These are phyloP conservation scores for Gorsachius magnificus DNA, from an alignment of 2,797 vertebrate genomes.

Conservation along the genomic window DNA sequence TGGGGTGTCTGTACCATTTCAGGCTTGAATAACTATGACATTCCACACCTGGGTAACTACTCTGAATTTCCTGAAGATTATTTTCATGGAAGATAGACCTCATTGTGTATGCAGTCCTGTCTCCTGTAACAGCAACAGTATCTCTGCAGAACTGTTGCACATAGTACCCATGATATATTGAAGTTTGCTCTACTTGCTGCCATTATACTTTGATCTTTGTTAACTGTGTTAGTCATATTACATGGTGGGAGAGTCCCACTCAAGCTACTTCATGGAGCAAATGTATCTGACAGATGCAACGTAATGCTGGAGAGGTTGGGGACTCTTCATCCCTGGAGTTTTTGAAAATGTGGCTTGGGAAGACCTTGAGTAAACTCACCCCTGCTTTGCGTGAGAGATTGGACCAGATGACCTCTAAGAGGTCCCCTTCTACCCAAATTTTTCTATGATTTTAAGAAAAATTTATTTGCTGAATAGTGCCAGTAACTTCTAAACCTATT, in stretches of 20 bases:
- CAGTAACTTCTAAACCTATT: not conserved
- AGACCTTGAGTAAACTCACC: not conserved
- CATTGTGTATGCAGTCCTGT: not conserved
- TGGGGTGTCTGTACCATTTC: not conserved
- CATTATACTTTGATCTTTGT: not conserved
- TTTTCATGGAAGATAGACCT: not conserved
- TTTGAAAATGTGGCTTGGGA: not conserved
- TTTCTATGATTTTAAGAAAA: not conserved
- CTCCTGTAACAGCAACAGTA: not conserved
- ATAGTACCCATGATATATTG: not conserved
- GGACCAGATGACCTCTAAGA: not conserved
- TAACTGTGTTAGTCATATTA: not conserved
- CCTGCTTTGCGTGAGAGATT: not conserved
- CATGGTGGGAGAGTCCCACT: accelerated
- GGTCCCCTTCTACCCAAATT: not conserved
- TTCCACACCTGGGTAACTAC: not conserved
- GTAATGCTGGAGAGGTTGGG: accelerated
- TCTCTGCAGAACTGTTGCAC: not conserved
- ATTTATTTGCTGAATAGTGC: not conserved
- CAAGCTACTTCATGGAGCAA: not conserved
- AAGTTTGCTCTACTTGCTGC: not conserved
- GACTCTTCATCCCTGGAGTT: not conserved
- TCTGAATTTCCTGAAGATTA: not conserved
- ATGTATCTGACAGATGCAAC: not conserved
- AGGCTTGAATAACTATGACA: not conserved